Evolutionary conservation across 2,797 vertebrate species (phyloP).

Genomic region (Lacerta viridis): DNA sequence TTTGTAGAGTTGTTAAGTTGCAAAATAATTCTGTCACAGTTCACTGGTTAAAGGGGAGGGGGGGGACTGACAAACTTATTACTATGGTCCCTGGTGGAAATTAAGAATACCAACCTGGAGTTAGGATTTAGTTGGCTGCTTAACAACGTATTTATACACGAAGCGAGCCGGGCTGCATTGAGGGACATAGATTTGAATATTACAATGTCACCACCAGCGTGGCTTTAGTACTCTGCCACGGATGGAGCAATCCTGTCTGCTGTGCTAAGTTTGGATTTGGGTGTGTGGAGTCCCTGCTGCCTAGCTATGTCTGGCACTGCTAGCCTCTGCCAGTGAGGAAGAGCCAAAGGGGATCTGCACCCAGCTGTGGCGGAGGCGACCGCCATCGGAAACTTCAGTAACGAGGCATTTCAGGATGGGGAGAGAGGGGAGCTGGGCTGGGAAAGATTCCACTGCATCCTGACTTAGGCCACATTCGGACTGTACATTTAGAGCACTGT

Average conservation of each 20-base stretch:
- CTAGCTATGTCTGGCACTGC: no score
- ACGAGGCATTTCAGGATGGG: no score
- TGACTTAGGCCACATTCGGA: no score
- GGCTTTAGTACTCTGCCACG: not conserved
- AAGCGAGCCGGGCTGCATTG: not conserved
- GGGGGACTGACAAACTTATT: rapidly evolving
- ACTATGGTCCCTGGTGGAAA: slow-evolving; percentile 36
- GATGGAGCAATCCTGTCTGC: not conserved
- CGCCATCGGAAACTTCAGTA: no score
- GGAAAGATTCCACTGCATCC: no score
- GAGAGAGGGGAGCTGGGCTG: no score
- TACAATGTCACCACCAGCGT: not conserved
- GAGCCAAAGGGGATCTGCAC: no score
- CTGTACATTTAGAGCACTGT: no score
- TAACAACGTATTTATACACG: slow-evolving; percentile 25
- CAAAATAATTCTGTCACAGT: slow-evolving; percentile 54
- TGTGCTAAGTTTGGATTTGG: no score
- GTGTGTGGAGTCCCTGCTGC: no score
- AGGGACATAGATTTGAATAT: not conserved
- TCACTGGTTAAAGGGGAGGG: not conserved
- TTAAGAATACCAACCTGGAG: slow-evolving; percentile 14
- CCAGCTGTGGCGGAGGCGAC: no score
- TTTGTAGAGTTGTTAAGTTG: slow-evolving; percentile 64
- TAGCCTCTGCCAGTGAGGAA: no score
- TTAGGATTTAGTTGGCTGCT: slow-evolving; percentile 44